These are phyloP conservation scores for Julus scandinavius DNA, from an alignment of 2,888 invertebrate genomes.

Conservation along the genomic window DNA sequence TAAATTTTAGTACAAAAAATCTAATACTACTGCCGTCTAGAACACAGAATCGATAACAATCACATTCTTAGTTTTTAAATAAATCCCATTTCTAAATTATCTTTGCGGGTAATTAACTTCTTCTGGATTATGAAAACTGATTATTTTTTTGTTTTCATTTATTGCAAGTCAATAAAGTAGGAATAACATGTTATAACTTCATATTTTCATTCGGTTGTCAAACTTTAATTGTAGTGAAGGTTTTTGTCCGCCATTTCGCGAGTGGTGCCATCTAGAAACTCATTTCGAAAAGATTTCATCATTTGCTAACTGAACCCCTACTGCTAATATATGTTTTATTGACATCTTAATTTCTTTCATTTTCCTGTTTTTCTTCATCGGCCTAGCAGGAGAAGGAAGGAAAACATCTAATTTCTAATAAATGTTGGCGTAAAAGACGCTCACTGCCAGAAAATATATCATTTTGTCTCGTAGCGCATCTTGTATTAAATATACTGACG, in stretches of 20 bases:
- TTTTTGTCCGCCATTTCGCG: background rate
- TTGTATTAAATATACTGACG: background rate
- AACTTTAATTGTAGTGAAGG: background rate
- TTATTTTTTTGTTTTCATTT: too few species aligned
- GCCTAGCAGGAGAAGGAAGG: constrained; percentile 21
- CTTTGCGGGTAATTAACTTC: too few species aligned
- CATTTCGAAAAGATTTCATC: constrained; percentile 9
- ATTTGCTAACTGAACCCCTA: background rate
- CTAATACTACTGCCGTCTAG: too few species aligned
- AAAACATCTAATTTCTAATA: constrained; percentile 33
- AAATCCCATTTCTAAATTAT: too few species aligned
- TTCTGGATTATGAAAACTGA: too few species aligned
- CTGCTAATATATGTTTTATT: constrained; percentile 5
- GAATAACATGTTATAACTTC: too few species aligned
- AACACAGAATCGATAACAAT: too few species aligned
- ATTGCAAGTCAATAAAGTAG: too few species aligned
- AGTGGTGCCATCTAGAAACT: background rate
- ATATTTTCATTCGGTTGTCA: background rate
- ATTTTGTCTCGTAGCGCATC: background rate
- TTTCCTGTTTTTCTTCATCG: constrained; percentile 25
- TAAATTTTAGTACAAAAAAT: too few species aligned
- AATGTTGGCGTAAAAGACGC: constrained; percentile 23
- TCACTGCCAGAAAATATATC: background rate
- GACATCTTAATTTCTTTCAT: constrained; percentile 33
- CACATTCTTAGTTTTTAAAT: too few species aligned